Percentiles rank a stretch among this genome's conserved stretches.
Conservation (phyloP, 2,797 vertebrate species). For the Tympanoctomys barrerae region DNA sequence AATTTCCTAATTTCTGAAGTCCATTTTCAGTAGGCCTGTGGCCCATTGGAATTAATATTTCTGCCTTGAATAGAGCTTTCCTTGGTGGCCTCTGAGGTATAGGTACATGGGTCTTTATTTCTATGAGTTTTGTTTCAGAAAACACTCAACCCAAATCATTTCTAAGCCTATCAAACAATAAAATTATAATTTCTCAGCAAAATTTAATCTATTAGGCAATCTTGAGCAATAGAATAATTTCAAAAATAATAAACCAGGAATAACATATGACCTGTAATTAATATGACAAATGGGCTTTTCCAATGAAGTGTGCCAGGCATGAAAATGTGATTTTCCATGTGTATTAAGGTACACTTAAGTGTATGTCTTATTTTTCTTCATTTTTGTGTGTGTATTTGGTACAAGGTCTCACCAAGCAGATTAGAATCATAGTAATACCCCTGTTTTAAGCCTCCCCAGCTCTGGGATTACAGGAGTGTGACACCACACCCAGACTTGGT, state of each 20-base stretch:
- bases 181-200: neutral
- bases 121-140: neutral
- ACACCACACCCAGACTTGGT: too few relatives aligned
- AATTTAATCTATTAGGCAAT: neutral
- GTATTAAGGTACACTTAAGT: neutral
- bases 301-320: neutral
- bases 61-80: neutral
- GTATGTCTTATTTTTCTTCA: neutral
- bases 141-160: neutral
- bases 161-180: neutral
- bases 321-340: neutral
- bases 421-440: too few relatives aligned
- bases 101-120: neutral
- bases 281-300: constrained; percentile 5
- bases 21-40: neutral
- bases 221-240: neutral
- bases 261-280: neutral
- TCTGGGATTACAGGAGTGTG: too few relatives aligned
- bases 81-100: neutral
- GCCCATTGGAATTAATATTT: neutral
- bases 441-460: too few relatives aligned
- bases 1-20: neutral
- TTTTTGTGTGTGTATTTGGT: too few relatives aligned
- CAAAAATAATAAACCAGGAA: neutral
- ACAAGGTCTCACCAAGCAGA: too few relatives aligned